Base-by-base conservation (phyloP, 2,113 vertebrate species). In the Eudorcas thomsonii region DNA sequence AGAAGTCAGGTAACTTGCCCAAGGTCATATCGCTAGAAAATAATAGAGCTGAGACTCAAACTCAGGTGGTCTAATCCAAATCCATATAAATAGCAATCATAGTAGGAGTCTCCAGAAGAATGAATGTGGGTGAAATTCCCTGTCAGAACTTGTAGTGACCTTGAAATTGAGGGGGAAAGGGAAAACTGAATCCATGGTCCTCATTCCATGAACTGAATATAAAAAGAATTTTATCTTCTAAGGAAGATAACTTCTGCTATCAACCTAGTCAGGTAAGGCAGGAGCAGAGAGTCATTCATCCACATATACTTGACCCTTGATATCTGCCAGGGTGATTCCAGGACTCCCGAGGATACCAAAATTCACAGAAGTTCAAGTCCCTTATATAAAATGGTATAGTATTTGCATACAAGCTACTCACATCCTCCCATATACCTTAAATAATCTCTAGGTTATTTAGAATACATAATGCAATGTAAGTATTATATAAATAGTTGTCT, bases 1-100 rank as follows among this genome's bases (percentile, higher is more conserved):
- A 96, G 80, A 97, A 94, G 90, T 80, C 74, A 59, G 23, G 39
- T 50, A 95, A 95, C 1, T 80, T 89, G 84, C 7, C 28, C 16
- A 82, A 90, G 67, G 7, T 54, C 82, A 88, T 21, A 25, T 5
- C 36, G 12, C 21, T 64, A 81, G 21, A 90, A 86, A 90, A 96
- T 85, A 45, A 67, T 33, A 71, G 84, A 94, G 3, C 21, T 64
- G 21, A 11, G 2, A 93, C 80, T 92, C 21, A 90, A 93, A 88
- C 85, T 97, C 78, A 80, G 77, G 54, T 67, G 54, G 11, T n/a
- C 28, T 64, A 26, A 80, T 96, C 74, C 28, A 97, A 96, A 97
- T 60, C 12, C 80, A 87, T 23, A 52, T 36, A 87, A 94, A 77
- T 36, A 85, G 43, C n/a, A 36, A 14, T 82, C 25, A 64, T 48